Percentiles rank a stretch among this genome's conserved stretches.
phyloP scores from a whole-genome alignment of 1,140 invertebrate genomes.

The Sarcophaga bullata region DNA sequence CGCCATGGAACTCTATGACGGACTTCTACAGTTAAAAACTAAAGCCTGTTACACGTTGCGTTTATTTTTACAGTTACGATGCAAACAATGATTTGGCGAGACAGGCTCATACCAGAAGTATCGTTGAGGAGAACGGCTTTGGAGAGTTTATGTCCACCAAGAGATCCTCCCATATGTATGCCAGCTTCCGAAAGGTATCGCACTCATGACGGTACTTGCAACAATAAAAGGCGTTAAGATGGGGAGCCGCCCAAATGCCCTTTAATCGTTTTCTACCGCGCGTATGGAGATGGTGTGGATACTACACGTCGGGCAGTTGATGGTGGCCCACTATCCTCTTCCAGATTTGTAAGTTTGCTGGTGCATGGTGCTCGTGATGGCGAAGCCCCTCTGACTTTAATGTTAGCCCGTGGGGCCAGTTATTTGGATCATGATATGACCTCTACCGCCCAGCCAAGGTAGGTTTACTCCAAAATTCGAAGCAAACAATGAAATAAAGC shows the following conservation, averaged over 20 bases:
- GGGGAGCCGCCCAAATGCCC: constrained; percentile 85
- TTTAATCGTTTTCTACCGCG: constrained; percentile 83
- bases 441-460: constrained; percentile 71
- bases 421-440: constrained; percentile 85
- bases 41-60: background rate
- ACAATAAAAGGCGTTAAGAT: constrained; percentile 79
- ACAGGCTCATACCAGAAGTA: constrained; percentile 61
- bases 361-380: constrained; percentile 74
- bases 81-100: constrained; percentile 60
- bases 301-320: constrained; percentile 70
- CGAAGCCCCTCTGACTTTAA: constrained; percentile 74
- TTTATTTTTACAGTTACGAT: constrained; percentile 49
- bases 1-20: background rate
- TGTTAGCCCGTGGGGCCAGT: constrained; percentile 89
- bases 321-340: constrained; percentile 73
- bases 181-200: constrained; percentile 72
- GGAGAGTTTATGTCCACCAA: constrained; percentile 60
- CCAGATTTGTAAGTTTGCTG: constrained; percentile 73
- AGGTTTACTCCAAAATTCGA: constrained; percentile 37
- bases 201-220: constrained; percentile 87
- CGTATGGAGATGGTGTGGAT: constrained; percentile 83
- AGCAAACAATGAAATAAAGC: background rate
- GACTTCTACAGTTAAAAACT: background rate
- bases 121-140: constrained; percentile 60
- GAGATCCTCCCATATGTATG: constrained; percentile 61